A percentile compares a stretch with the other conserved stretches of the same genome.
phyloP scores from a whole-genome alignment of 1,140 invertebrate genomes.

The Conopomorpha cramerella region DNA sequence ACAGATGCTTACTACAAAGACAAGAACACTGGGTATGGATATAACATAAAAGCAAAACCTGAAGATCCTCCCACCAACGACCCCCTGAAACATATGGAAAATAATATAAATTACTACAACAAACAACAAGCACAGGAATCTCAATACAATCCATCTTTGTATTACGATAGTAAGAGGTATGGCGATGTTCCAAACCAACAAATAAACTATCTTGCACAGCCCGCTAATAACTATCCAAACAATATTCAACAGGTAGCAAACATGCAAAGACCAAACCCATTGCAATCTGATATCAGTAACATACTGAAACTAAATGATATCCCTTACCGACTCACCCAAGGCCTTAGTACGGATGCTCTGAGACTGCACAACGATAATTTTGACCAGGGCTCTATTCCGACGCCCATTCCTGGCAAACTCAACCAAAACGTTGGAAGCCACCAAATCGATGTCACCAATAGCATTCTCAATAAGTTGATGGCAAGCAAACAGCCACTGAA shows the following conservation, averaged over 20 bases:
- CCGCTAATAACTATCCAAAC: constrained; percentile 19
- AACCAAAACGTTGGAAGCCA: constrained; percentile 54
- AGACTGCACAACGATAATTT: constrained; percentile 27
- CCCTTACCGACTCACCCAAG: constrained; percentile 32
- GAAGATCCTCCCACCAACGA: constrained; percentile 20
- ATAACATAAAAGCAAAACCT: constrained; percentile 30
- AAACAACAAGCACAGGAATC: constrained; percentile 19
- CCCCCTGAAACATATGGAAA: constrained; percentile 21
- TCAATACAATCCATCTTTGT: constrained; percentile 12
- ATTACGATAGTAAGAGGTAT: constrained; percentile 13
- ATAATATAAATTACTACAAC: constrained; percentile 12
- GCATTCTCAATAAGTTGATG: constrained; percentile 33
- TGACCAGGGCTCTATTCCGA: constrained; percentile 26
- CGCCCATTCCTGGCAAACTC: constrained; percentile 28
- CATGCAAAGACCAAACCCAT: constrained; percentile 16
- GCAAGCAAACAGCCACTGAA: constrained; percentile 24
- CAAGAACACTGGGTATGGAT: constrained; percentile 32
- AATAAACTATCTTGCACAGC: constrained; percentile 17
- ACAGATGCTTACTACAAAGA: constrained; percentile 41
- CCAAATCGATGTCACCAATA: constrained; percentile 37
- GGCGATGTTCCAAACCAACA: constrained; percentile 13
- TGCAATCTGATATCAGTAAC: constrained; percentile 18
- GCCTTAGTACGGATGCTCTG: constrained; percentile 17
- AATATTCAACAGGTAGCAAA: constrained; percentile 19
- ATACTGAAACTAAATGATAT: constrained; percentile 43